These are phyloP conservation scores for Caranx melampygus DNA, from an alignment of 2,113 vertebrate species.

Conservation along the genomic window DNA sequence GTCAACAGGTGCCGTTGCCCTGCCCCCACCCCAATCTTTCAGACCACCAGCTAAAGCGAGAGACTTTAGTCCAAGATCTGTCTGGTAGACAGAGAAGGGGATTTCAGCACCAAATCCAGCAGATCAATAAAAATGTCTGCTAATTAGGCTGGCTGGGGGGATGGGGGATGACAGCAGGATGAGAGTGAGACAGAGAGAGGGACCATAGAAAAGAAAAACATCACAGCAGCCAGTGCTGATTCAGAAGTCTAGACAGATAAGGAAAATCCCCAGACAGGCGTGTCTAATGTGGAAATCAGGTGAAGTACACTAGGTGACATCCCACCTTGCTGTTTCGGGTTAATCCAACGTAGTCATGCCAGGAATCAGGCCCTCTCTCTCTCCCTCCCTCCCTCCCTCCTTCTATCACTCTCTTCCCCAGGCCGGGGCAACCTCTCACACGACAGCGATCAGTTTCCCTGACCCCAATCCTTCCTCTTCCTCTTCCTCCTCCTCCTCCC, in stretches of 20 bases:
- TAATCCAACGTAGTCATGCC: slow-evolving; percentile 11
- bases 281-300: slow-evolving; percentile 53
- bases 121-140: slow-evolving; percentile 83
- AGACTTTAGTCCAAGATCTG: slow-evolving; percentile 77
- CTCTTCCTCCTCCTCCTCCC: slow-evolving; percentile 45
- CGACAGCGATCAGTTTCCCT: slow-evolving; percentile 74
- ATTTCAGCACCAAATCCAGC: slow-evolving; percentile 79
- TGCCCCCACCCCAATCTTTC: slow-evolving; percentile 17
- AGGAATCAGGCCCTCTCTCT: slow-evolving; percentile 15
- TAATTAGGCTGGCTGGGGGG: slow-evolving; percentile 73
- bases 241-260: slow-evolving; percentile 74
- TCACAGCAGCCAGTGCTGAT: slow-evolving; percentile 44
- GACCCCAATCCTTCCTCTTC: slow-evolving; percentile 72
- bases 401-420: slow-evolving; percentile 59
- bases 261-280: slow-evolving; percentile 59
- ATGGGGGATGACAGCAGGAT: neutral
- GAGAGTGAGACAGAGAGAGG: slow-evolving; percentile 41
- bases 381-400: slow-evolving; percentile 14
- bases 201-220: slow-evolving; percentile 22
- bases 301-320: slow-evolving; percentile 46
- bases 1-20: slow-evolving; percentile 72
- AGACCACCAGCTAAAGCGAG: slow-evolving; percentile 58
- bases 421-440: slow-evolving; percentile 24
- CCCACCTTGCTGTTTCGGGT: neutral
- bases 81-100: slow-evolving; percentile 79